Evolutionary conservation across 2,113 vertebrate genomes (phyloP), one percentile per base, ranked within the genome.

Genomic region (Macrotus californicus): DNA sequence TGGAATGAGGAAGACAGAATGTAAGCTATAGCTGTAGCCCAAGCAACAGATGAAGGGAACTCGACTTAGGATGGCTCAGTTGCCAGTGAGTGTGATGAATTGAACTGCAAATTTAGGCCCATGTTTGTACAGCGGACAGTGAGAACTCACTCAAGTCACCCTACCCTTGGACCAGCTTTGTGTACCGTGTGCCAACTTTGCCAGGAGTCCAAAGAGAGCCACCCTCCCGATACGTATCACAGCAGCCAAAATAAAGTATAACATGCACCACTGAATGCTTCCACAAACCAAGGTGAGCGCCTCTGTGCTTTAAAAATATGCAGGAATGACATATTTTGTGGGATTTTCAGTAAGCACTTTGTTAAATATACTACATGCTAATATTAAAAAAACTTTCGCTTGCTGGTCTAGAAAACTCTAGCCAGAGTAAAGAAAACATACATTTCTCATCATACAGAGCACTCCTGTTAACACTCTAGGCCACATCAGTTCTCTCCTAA

Each of bases 301-400:
- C 97, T 94, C 85, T 84, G 88, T 43, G 85, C 85, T 87, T 94
- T 79, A 85, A 97, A 96, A 97, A 97, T 94, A 97, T 96, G 96
- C 91, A 84, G 91, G 89, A 75, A 95, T 96, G 96, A 93, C 97
- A 97, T 93, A 97, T 96, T 97, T 96, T 97, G 96, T 97, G 96
- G 97, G 94, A 96, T 97, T 97, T 97, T 97, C 97, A 96, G 97
- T 97, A 97, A 97, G 97, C 90, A 97, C 97, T 97, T 95, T 96
- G 96, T 97, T 97, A 97, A 97, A 97, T 95, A 97, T 96, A 97
- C 97, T 97, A 97, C 97, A 96, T 96, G 96, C 56, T 96, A 97
- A 97, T 96, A 97, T 97, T 97, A 92, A 41, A 96, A 97, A 97
- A 97, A 92, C 96, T 84, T 94, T 97, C 89, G 64, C 89, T 96